Evolutionary conservation across 2,113 vertebrate genomes (phyloP).

Genomic region (Psittacula cyanocephala): DNA sequence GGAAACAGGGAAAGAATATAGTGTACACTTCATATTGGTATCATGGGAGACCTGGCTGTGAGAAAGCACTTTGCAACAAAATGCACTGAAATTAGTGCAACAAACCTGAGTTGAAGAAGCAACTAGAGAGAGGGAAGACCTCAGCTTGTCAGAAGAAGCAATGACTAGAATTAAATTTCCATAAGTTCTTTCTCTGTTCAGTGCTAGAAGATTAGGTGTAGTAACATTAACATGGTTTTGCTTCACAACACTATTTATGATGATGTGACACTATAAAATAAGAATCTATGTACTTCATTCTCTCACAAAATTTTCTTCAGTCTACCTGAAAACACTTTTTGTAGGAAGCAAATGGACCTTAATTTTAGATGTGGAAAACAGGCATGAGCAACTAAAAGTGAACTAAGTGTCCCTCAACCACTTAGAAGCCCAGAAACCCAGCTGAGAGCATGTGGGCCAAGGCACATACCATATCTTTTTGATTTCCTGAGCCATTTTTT

Average conservation of each 20-base stretch:
- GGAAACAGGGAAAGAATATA: constrained; percentile 30
- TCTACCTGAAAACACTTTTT: background rate
- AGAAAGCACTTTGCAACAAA: constrained; percentile 43
- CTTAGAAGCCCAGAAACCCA: background rate
- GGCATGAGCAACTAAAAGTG: background rate
- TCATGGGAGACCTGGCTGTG: constrained; percentile 10
- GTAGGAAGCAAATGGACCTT: background rate
- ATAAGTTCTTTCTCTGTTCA: background rate
- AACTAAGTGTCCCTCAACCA: background rate
- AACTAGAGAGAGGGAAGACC: background rate
- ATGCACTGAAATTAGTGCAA: constrained; percentile 4
- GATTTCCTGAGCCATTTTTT: background rate
- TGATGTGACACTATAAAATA: background rate
- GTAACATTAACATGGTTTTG: background rate
- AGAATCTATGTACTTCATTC: background rate
- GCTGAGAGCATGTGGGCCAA: background rate
- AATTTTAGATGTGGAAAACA: background rate
- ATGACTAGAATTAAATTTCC: background rate
- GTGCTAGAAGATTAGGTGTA: background rate
- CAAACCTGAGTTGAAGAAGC: constrained; percentile 37
- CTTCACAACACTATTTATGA: background rate
- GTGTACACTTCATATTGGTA: background rate
- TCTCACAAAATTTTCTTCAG: background rate
- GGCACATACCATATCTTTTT: background rate
- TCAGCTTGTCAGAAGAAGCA: background rate